Evolutionary conservation across 2,888 invertebrate species (phyloP).

Genomic region (Keiferia lycopersicella): DNA sequence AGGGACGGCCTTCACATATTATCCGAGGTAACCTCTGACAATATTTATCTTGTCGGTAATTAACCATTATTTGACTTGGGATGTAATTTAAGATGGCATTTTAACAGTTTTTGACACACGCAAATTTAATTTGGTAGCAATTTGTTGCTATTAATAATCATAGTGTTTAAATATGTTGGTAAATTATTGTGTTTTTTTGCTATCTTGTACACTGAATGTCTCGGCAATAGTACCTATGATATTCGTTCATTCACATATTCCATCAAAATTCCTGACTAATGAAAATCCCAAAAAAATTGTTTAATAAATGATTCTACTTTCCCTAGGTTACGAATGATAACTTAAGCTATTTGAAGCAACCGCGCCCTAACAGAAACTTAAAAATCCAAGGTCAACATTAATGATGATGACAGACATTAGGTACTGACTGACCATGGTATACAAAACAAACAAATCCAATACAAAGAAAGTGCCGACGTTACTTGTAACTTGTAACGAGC

Average conservation of each 20-base stretch:
- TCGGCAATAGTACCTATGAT: too few species aligned
- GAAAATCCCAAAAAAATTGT: too few species aligned
- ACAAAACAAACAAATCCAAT: neutral
- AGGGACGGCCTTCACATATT: slow-evolving; percentile 3
- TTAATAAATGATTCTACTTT: too few species aligned
- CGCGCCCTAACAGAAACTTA: neutral
- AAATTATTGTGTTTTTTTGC: too few species aligned
- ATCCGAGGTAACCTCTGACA: neutral
- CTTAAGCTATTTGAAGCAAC: too few species aligned
- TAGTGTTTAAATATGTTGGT: too few species aligned
- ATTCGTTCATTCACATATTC: too few species aligned
- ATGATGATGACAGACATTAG: neutral
- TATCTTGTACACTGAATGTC: too few species aligned
- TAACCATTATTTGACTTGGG: neutral
- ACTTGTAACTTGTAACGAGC: neutral
- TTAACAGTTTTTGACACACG: neutral
- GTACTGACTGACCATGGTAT: too few species aligned
- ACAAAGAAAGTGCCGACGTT: slow-evolving; percentile 21
- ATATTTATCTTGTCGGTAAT: slow-evolving; percentile 13
- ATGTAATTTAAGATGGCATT: neutral
- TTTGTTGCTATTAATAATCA: neutral
- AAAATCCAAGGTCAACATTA: neutral
- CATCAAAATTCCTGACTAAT: too few species aligned
- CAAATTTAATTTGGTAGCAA: slow-evolving; percentile 1
- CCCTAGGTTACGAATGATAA: too few species aligned